Evolutionary conservation across 2,888 invertebrate species (phyloP), one percentile per base, ranked within the genome.

Genomic region (Drosophila aldrichi): DNA sequence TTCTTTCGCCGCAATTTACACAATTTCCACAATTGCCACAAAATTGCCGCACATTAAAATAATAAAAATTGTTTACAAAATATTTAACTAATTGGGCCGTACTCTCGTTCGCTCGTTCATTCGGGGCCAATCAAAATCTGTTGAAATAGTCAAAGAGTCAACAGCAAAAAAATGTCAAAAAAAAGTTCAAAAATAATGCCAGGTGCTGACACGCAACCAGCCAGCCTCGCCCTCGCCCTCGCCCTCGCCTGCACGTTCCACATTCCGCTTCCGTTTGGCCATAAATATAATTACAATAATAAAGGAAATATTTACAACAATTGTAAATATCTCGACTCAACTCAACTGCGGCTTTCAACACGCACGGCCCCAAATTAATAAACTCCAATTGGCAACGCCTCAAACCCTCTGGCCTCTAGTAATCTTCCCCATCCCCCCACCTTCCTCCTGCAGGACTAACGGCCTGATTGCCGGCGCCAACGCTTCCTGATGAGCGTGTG

Each of bases 271-370:
- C 63, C 70, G 46, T 44, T 40, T 2, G 10, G 46, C 58, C 73
- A 84, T 81, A 87, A 87, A 89, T 90, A 90, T 87, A 87, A 90
- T 90, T 90, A 76, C 79, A 90, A 90, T 79, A 87, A 90, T 87
- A 87, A 90, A 87, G 88, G 88, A 90, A 87, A 90, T 90, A 90
- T 81, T 87, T 89, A 89, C 86, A 90, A 74, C 84, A 89, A 87
- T 90, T 90, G 90, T 87, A 89, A 87, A 87, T 87, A 89, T 79
- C 88, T 87, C 75, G 73, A 86, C 61, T 62, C 49, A 71, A 86
- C 61, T 62, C 49, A 34, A 73, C 63, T 74, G 29, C 36, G 62
- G 75, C 65, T 70, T 76, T 78, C 73, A 70, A 74, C 90, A 89
- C 89, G 89, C 87, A 86, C 81, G 74, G 68, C 69, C 84, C 62